Base-by-base conservation (phyloP, 2,888 invertebrate genomes). In the Mesorhabditis spiculigera region DNA sequence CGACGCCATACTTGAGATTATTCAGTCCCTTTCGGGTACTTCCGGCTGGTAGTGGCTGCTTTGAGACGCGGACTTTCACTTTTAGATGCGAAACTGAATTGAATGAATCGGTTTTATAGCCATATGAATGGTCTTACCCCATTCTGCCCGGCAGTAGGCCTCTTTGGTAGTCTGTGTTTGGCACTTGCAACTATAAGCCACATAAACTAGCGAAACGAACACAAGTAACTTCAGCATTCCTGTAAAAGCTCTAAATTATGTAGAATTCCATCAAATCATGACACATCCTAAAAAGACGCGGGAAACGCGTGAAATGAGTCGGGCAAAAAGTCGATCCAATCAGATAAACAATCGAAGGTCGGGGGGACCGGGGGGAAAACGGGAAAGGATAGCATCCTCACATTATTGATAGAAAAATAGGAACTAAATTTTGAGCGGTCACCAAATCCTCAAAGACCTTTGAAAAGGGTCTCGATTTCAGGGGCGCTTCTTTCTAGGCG, bases 51-150 rank as follows among this genome's bases (percentile, higher is more conserved):
- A 81, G 69, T n/a, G 73, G 73, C 67, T 81, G 81, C 67, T 81
- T 80, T 50, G 76, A 73, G 65, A 78, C 76, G 6, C 79, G 75
- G 28, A 77, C 69, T 62, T 75, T 74, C 43, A 83, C 75, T 61
- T 78, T 78, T 42, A 82, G 76, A 72, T 81, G 84, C 8, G 84
- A 82, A 8, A 82, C 84, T 82, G 68, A 13, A 73, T 28, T 28
- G 28, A 28, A 28, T 28, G 28, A 28, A 28, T 28, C 28, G 28
- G 28, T 28, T 28, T 28, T 28, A 28, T 28, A 28, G 28, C 28
- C 28, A 28, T 28, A 28, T 28, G 28, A 28, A 28, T 28, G 28
- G 28, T 28, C 72, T 69, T 42, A 79, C 81, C 79, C 82, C 82
- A 82, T 67, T 82, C 75, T 8, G 82, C 80, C 16, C 72, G 71